Conservation (phyloP, 35 echinoderm and acorn worm species). For the Chiridota heheva region DNA sequence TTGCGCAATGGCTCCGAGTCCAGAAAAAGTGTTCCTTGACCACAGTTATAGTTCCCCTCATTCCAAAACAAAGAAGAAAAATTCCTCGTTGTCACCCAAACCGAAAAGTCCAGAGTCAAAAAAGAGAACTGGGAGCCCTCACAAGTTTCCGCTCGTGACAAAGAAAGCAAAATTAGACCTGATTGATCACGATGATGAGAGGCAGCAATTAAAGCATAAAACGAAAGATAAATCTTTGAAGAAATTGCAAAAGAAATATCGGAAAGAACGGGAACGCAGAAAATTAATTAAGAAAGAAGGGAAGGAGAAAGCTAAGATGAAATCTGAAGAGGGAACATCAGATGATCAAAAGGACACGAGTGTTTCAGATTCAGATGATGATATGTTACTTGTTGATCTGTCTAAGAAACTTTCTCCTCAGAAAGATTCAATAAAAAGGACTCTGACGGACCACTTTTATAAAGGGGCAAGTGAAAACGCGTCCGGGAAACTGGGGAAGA, state of each 20-base stretch:
- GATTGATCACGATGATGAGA: background rate
- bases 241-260: constrained; percentile 1
- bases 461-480: background rate
- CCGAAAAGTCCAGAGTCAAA: background rate
- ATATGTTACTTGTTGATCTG: constrained; percentile 12
- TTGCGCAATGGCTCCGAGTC: constrained; percentile 20
- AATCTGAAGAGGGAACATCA: background rate
- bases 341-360: background rate
- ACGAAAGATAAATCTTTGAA: no score
- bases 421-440: constrained; percentile 6
- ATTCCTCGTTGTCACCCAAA: background rate
- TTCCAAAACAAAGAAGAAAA: constrained; percentile 39
- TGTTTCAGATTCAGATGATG: constrained; percentile 12
- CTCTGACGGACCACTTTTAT: constrained; percentile 22
- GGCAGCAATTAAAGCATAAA: background rate
- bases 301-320: constrained; percentile 17
- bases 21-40: constrained; percentile 85
- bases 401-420: constrained; percentile 16
- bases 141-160: background rate
- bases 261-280: constrained; percentile 18
- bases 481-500: background rate
- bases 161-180: constrained; percentile 14
- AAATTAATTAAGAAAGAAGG: background rate
- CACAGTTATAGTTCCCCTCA: constrained; percentile 88
- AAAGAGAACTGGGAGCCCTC: background rate